A percentile compares a stretch with the other conserved stretches of the same genome.
Evolutionary conservation across 2,113 vertebrate species (phyloP).

Genomic region (Syrmaticus mikado): DNA sequence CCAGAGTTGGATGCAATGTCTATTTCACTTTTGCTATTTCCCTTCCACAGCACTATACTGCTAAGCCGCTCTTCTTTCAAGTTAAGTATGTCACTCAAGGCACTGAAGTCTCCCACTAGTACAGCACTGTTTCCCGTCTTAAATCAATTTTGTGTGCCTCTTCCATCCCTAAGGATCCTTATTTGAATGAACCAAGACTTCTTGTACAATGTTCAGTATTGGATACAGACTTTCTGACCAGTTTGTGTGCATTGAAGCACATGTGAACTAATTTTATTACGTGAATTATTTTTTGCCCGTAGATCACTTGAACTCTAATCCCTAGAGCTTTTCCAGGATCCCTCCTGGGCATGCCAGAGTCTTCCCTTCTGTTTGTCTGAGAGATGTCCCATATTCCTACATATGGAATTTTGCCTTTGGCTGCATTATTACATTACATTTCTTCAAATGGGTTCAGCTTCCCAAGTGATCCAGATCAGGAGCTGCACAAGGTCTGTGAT

Average conservation of each 20-base stretch:
- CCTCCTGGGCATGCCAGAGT: neutral
- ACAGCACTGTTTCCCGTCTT: neutral
- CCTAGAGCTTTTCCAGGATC: neutral
- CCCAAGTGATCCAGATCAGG: neutral
- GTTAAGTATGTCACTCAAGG: neutral
- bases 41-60: neutral
- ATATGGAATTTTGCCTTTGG: neutral
- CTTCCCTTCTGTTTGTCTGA: neutral
- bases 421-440: conserved; percentile 1
- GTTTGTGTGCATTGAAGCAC: neutral
- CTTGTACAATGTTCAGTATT: neutral
- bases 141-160: neutral
- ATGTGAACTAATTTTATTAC: neutral
- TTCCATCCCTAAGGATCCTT: neutral
- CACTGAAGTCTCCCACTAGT: neutral
- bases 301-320: neutral
- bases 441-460: conserved; percentile 11
- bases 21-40: neutral
- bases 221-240: neutral
- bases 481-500: neutral
- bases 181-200: neutral
- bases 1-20: neutral
- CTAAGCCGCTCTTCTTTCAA: neutral
- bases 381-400: neutral
- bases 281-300: accelerated